Conservation (phyloP, 2,113 vertebrate genomes). For the Brevimyrus niger region DNA sequence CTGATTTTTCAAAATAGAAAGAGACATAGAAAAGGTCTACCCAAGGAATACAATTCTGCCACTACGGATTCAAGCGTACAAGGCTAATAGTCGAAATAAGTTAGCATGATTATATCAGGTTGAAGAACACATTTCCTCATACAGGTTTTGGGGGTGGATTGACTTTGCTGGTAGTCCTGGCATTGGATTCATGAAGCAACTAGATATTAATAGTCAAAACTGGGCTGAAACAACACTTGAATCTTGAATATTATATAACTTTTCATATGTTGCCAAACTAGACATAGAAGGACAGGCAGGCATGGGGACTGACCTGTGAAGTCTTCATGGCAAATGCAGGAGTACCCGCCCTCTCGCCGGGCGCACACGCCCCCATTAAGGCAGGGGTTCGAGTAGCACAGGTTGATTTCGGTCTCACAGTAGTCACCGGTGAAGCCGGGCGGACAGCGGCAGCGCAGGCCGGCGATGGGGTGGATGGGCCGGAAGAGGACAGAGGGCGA, state of each 20-base stretch:
- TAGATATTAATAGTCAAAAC: background rate
- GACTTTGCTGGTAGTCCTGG: background rate
- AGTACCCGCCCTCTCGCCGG: slow-evolving; percentile 85
- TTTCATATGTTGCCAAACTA: background rate
- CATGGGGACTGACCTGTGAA: slow-evolving; percentile 73
- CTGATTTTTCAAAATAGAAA: background rate
- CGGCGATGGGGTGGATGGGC: slow-evolving; percentile 91
- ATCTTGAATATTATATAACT: background rate
- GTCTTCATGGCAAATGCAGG: slow-evolving; percentile 83
- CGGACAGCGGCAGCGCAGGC: slow-evolving; percentile 91
- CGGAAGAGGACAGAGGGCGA: slow-evolving; percentile 88
- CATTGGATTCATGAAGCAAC: background rate
- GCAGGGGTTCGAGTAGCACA: slow-evolving; percentile 97
- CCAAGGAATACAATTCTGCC: background rate
- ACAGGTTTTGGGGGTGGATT: background rate
- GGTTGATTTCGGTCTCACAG: slow-evolving; percentile 93
- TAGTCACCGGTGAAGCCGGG: slow-evolving; percentile 94
- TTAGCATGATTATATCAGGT: background rate
- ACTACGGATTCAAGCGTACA: background rate
- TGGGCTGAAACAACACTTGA: background rate
- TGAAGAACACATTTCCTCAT: background rate
- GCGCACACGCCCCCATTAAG: slow-evolving; percentile 82
- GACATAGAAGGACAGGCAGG: background rate
- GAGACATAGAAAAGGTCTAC: background rate
- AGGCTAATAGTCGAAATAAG: background rate